A percentile compares a stretch with the other conserved stretches of the same genome.
Evolutionary conservation across 2,888 invertebrate species (phyloP).

Genomic region (Orthosia cruda): DNA sequence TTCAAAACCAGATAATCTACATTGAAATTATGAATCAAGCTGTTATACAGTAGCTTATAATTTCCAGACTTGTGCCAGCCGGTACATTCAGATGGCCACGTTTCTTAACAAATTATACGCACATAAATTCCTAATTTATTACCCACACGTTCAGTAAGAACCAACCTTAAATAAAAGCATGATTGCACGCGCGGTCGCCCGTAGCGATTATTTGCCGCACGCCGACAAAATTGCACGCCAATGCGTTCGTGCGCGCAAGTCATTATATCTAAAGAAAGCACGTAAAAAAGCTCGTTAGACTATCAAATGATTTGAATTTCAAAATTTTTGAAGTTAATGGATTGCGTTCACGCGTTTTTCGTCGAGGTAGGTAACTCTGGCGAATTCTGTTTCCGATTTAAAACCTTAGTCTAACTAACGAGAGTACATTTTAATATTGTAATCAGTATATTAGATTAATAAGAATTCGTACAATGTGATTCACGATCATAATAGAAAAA

Average conservation of each 20-base stretch:
- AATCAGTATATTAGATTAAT: neutral
- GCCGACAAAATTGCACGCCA: slow-evolving; percentile 86
- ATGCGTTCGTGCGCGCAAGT: slow-evolving; percentile 75
- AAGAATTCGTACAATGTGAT: neutral
- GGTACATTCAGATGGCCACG: slow-evolving; percentile 10
- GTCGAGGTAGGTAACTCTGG: slow-evolving; percentile 23
- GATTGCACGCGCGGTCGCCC: slow-evolving; percentile 83
- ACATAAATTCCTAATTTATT: slow-evolving; percentile 30
- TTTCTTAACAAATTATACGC: slow-evolving; percentile 13
- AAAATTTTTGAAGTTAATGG: slow-evolving; percentile 51
- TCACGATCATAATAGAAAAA: neutral
- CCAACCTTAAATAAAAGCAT: slow-evolving; percentile 73
- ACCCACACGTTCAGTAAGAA: slow-evolving; percentile 71
- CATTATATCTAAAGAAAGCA: slow-evolving; percentile 68
- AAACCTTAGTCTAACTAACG: neutral
- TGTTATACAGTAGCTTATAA: slow-evolving; percentile 19
- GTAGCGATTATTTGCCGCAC: slow-evolving; percentile 89
- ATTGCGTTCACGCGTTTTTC: slow-evolving; percentile 46
- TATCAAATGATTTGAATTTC: slow-evolving; percentile 64
- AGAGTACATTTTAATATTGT: neutral
- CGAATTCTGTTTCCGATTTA: neutral
- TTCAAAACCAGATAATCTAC: neutral
- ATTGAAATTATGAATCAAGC: neutral
- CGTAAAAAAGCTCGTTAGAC: slow-evolving; percentile 68
- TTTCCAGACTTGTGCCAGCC: neutral